These are phyloP conservation scores for Chymomyza amoena DNA, from an alignment of 2,888 invertebrate genomes.

Conservation along the genomic window DNA sequence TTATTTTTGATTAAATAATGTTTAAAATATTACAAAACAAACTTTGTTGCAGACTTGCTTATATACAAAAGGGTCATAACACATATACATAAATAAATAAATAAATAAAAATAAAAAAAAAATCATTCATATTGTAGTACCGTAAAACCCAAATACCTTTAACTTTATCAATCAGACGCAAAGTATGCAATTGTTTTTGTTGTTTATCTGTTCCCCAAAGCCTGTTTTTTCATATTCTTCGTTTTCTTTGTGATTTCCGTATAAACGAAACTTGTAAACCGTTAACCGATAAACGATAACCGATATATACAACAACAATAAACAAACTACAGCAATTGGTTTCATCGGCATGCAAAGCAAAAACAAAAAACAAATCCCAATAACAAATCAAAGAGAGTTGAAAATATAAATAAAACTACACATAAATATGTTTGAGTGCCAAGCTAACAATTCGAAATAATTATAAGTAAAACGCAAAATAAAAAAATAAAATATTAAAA, in stretches of 20 bases:
- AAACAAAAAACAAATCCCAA: constrained; percentile 28
- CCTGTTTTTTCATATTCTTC: constrained; percentile 51
- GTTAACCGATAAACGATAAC: constrained; percentile 10
- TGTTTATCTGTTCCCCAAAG: not conserved
- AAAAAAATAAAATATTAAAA: constrained; percentile 5
- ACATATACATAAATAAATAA: not conserved
- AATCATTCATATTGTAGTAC: constrained; percentile 17
- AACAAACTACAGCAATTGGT: constrained; percentile 41
- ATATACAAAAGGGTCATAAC: not conserved
- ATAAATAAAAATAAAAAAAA: no score
- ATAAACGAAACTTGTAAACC: constrained; percentile 73
- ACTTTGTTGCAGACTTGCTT: constrained; percentile 14
- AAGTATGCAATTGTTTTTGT: constrained; percentile 32
- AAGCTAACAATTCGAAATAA: constrained; percentile 74
- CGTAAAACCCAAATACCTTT: not conserved
- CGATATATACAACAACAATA: constrained; percentile 21
- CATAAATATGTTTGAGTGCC: constrained; percentile 75
- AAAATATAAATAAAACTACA: constrained; percentile 12
- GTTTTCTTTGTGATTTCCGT: constrained; percentile 35
- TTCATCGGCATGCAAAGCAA: constrained; percentile 47
- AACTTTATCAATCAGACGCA: constrained; percentile 13
- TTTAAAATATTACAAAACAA: not conserved
- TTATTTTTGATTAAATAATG: constrained; percentile 30
- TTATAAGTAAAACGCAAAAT: constrained; percentile 36
- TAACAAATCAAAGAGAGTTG: constrained; percentile 18